Percentiles rank a stretch among this genome's conserved stretches.
Conservation (phyloP, 2,797 vertebrate species). For the Sciurus vulgaris region DNA sequence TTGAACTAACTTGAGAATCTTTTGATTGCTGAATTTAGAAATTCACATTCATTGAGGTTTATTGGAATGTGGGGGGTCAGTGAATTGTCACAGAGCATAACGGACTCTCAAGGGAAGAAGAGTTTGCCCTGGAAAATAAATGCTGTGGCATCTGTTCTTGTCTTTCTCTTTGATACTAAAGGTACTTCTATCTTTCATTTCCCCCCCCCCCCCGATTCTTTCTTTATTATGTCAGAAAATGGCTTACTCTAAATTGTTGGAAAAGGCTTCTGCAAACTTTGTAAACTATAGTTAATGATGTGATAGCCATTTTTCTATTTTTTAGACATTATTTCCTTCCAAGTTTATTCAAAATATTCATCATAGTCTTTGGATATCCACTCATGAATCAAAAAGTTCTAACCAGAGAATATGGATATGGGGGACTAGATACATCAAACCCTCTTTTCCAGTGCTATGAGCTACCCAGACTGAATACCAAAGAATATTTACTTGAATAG, state of each 20-base stretch:
- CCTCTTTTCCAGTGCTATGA: not conserved
- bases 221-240: not conserved
- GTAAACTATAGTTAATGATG: accelerated
- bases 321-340: not conserved
- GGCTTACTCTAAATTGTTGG: too few relatives aligned
- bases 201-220: not conserved
- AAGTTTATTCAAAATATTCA: not conserved
- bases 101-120: not conserved
- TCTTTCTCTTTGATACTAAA: not conserved
- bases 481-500: not conserved
- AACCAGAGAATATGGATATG: not conserved
- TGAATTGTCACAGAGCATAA: not conserved
- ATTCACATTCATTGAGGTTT: not conserved
- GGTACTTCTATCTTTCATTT: not conserved
- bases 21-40: not conserved
- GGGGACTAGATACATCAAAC: not conserved
- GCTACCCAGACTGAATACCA: not conserved
- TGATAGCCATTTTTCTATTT: not conserved
- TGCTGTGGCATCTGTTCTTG: not conserved
- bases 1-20: not conserved
- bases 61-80: accelerated
- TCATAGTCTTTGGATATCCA: not conserved
- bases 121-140: not conserved
- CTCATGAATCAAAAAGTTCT: not conserved
- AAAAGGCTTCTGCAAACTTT: not conserved